Evolutionary conservation across 92 coral and sea anemone species (phyloP), one percentile per base, ranked within the genome.

Genomic region (Heliopora coerulea): DNA sequence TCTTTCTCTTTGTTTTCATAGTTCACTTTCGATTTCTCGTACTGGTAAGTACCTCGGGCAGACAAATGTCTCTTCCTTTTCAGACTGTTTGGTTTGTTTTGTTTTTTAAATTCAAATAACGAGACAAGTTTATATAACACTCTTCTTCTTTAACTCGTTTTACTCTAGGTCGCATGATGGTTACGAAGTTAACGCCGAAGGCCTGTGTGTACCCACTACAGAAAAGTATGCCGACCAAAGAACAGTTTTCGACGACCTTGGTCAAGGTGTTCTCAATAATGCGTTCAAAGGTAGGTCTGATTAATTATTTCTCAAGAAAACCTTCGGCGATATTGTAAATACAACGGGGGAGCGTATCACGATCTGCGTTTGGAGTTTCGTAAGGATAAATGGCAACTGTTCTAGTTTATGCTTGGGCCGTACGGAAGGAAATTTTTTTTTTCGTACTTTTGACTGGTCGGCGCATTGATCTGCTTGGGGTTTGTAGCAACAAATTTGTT

Each of bases 21-120:
- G 99, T 95, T 95, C 37, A 81, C 99, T 18, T 95, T 95, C 74
- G 99, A 95, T 58, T 95, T 88, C 61, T 95, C 99, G 0, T 95
- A 95, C 78, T 95, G 99, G 99, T 95, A 59, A 90, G 99, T 65
- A 10, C 18, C 24, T 32, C 32, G 21, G 13, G 49, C 57, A 29
- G 49, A 15, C 46, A 30, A 61, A 23, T 2, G 24, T 29, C 21
- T 61, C 34, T 31, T 49, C 0, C n/a, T 49, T 59, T 20, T 29
- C 8, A 17, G 5, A 2, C 12, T 26, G 54, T 15, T 34, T 35
- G 33, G 27, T 62, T n/a, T 68, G 54, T 18, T n/a, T n/a, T n/a
- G n/a, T n/a, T n/a, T n/a, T n/a, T n/a, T n/a, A n/a, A 62, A 44
- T 33, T 13, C 5, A 78, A 46, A 54, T n/a, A 61, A 27, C 62